Conservation (phyloP, 2,797 vertebrate species). For the Pygocentrus nattereri region DNA sequence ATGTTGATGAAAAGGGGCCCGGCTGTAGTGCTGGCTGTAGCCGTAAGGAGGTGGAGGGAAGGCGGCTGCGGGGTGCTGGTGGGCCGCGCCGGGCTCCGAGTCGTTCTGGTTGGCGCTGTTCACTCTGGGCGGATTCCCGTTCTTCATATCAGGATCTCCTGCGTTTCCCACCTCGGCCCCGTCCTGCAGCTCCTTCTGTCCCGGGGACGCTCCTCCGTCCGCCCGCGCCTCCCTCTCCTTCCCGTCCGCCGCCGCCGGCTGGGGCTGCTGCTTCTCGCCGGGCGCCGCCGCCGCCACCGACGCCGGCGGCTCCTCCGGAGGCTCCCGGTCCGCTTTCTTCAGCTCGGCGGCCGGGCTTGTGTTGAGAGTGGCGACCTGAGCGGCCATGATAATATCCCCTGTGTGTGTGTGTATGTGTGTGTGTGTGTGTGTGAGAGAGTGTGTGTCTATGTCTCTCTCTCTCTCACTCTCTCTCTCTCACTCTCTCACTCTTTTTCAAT, state of each 20-base stretch:
- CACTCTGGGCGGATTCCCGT: constrained; percentile 86
- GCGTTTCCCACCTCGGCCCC: constrained; percentile 86
- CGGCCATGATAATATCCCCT: constrained; percentile 90
- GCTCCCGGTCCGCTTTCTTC: constrained; percentile 93
- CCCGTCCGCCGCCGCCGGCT: background rate
- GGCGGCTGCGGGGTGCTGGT: constrained; percentile 84
- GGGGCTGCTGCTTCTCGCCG: constrained; percentile 81
- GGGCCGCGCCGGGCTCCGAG: constrained; percentile 78
- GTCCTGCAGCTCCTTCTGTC: constrained; percentile 90
- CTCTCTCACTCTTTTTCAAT: constrained; percentile 71
- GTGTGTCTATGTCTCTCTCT: constrained; percentile 63
- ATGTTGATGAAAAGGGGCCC: constrained; percentile 93
- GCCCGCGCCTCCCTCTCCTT: constrained; percentile 80
- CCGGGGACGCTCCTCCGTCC: constrained; percentile 80
- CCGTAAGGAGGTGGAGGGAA: constrained; percentile 78
- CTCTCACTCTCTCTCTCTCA: constrained; percentile 70
- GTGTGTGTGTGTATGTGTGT: constrained; percentile 70
- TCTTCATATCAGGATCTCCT: constrained; percentile 92
- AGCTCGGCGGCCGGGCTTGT: constrained; percentile 92
- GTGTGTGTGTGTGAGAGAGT: constrained; percentile 69
- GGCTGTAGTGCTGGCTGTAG: constrained; percentile 86
- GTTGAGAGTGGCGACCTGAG: constrained; percentile 93
- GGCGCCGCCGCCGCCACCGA: constrained; percentile 67
- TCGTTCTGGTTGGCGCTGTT: constrained; percentile 78
- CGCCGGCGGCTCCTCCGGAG: constrained; percentile 78